These are phyloP conservation scores for Alloscopus bannaensis DNA, from an alignment of 2,888 invertebrate genomes.

Conservation along the genomic window DNA sequence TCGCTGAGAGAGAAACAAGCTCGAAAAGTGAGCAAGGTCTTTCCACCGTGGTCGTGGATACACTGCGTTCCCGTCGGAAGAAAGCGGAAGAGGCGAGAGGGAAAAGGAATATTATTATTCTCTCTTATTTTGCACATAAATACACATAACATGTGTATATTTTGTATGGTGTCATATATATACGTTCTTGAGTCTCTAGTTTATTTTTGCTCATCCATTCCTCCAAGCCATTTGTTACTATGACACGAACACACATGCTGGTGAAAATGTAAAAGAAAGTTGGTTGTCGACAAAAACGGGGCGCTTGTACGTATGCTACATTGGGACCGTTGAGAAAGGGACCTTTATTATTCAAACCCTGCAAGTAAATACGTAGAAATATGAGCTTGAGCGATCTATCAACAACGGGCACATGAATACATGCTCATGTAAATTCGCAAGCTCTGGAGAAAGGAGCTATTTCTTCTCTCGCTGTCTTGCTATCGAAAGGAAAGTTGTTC, in stretches of 20 bases:
- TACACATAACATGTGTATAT: background rate
- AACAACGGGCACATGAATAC: background rate
- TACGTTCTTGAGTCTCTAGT: no score
- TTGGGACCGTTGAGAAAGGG: no score
- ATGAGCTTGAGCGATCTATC: background rate
- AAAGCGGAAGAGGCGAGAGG: conserved; percentile 39
- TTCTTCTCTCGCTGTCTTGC: no score
- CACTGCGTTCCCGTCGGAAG: conserved; percentile 24
- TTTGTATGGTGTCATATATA: no score
- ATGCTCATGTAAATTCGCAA: no score
- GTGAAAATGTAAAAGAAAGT: background rate
- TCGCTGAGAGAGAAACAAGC: background rate
- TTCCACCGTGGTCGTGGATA: background rate
- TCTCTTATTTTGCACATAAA: no score
- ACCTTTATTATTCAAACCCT: background rate
- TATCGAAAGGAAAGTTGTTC: no score
- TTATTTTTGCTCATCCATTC: background rate
- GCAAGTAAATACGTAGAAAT: background rate
- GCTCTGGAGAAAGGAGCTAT: background rate
- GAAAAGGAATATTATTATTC: no score
- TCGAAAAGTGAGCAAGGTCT: background rate
- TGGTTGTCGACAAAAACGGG: no score
- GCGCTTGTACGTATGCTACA: no score
- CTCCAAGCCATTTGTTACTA: background rate
- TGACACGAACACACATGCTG: background rate